Evolutionary conservation across 2,888 invertebrate species (phyloP).

Genomic region (Apodemia mormo): DNA sequence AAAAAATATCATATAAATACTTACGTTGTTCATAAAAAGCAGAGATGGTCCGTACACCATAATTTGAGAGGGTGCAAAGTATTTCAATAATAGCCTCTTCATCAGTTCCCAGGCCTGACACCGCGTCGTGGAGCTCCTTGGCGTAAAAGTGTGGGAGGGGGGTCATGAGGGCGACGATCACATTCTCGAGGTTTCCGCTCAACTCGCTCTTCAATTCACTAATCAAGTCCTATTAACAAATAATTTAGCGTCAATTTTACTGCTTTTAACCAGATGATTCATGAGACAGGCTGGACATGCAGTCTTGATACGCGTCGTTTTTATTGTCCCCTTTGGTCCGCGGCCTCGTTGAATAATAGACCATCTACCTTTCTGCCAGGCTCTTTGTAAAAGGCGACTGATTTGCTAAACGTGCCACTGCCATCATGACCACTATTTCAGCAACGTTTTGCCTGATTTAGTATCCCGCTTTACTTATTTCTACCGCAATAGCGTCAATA

Average conservation of each 20-base stretch:
- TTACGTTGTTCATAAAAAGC: conserved; percentile 91
- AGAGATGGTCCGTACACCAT: conserved; percentile 92
- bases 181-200: conserved; percentile 94
- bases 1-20: conserved; percentile 50
- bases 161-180: conserved; percentile 94
- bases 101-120: conserved; percentile 93
- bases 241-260: conserved; percentile 8
- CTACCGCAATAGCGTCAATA: no score
- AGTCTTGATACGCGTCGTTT: no score
- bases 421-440: no score
- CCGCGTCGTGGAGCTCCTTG: conserved; percentile 93
- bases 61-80: conserved; percentile 94
- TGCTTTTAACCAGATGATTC: background rate
- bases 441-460: no score
- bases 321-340: no score
- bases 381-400: no score
- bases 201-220: conserved; percentile 94
- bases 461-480: no score
- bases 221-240: conserved; percentile 83
- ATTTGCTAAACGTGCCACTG: no score
- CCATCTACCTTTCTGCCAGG: no score
- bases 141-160: conserved; percentile 95
- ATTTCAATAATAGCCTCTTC: conserved; percentile 96
- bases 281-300: no score
- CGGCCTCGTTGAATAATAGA: no score